Conservation (phyloP, 2,797 vertebrate genomes). For the Helostoma temminkii region DNA sequence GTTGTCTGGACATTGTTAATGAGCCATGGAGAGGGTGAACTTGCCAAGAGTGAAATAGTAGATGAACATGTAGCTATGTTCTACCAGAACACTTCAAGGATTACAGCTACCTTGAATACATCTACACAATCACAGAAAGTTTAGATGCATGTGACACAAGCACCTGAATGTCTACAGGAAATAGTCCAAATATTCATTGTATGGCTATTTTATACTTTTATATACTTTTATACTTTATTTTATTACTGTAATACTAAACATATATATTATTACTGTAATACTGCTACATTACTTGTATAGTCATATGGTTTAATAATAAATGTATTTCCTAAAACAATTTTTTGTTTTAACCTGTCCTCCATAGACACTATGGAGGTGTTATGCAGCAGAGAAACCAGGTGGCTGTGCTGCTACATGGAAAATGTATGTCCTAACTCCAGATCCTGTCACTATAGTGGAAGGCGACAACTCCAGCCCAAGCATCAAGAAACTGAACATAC, state of each 20-base stretch:
- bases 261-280: too few relatives aligned
- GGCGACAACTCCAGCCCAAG: slow-evolving; percentile 81
- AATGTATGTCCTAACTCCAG: slow-evolving; percentile 85
- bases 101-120: slow-evolving; percentile 10
- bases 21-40: slow-evolving; percentile 36
- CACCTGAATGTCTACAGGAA: not conserved
- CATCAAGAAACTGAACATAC: slow-evolving; percentile 84
- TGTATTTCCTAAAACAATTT: not conserved
- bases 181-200: not conserved
- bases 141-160: slow-evolving; percentile 14
- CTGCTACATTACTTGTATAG: not conserved
- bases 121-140: too few relatives aligned
- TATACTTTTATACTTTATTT: too few relatives aligned
- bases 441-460: slow-evolving; percentile 71
- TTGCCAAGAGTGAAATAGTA: slow-evolving; percentile 25
- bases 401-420: slow-evolving; percentile 89
- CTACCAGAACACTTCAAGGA: slow-evolving; percentile 18
- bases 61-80: slow-evolving; percentile 13
- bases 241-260: too few relatives aligned
- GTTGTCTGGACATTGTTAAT: slow-evolving; percentile 24
- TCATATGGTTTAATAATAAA: too few relatives aligned
- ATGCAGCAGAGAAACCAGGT: slow-evolving; percentile 89
- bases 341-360: slow-evolving; percentile 9
- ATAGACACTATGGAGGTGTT: slow-evolving; percentile 93
- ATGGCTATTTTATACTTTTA: too few relatives aligned